These are phyloP conservation scores for Idaea biselata DNA, from an alignment of 2,888 invertebrate species.

Conservation along the genomic window DNA sequence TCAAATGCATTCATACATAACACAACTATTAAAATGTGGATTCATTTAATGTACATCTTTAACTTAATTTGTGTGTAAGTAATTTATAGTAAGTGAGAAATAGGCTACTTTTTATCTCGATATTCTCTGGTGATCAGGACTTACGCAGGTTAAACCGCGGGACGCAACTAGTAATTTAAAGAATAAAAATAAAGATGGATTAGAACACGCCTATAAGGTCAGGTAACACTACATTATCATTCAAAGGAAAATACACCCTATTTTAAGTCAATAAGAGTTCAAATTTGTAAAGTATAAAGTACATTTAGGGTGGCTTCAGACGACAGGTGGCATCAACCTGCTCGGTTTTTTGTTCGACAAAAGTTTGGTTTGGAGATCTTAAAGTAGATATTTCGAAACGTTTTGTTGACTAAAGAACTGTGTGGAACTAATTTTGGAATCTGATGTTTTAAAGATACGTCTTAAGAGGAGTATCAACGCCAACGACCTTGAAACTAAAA, in stretches of 20 bases:
- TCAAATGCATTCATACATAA: not conserved
- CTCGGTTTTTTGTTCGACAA: constrained; percentile 29
- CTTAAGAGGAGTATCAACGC: no score
- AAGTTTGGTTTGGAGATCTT: constrained; percentile 28
- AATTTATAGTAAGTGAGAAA: no score
- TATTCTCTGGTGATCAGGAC: no score
- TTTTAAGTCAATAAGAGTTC: not conserved
- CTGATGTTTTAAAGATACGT: no score
- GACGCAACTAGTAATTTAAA: no score
- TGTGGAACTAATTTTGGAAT: not conserved
- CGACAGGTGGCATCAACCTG: constrained; percentile 43
- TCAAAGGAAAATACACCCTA: not conserved
- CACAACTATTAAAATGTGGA: not conserved
- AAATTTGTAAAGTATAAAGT: not conserved
- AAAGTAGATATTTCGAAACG: constrained; percentile 12
- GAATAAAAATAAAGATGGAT: not conserved
- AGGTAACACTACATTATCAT: not conserved
- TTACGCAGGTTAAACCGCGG: no score
- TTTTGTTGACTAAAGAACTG: not conserved
- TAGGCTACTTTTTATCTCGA: no score
- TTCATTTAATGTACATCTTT: not conserved
- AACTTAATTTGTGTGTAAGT: no score
- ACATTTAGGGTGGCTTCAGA: constrained; percentile 21
- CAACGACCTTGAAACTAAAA: no score
- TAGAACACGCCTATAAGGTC: not conserved